These are phyloP conservation scores for Congeria kusceri DNA, from an alignment of 2,888 invertebrate species.

Conservation along the genomic window DNA sequence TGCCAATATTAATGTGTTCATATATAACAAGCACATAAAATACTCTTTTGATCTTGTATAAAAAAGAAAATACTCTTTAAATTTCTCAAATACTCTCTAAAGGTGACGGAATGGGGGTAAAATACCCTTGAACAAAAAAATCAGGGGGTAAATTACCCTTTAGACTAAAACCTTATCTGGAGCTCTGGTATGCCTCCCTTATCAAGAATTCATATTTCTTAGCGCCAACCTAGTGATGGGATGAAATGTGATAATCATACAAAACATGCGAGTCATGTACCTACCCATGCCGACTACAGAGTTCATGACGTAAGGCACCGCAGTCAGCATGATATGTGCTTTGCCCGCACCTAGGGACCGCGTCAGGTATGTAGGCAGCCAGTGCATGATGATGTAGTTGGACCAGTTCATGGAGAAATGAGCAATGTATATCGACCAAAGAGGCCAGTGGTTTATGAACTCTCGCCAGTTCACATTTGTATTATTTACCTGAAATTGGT, in stretches of 20 bases:
- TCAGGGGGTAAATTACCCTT: too few species aligned
- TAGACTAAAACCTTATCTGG: too few species aligned
- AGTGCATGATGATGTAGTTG: constrained; percentile 92
- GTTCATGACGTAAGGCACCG: constrained; percentile 91
- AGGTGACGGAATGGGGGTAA: too few species aligned
- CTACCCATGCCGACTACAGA: constrained; percentile 90
- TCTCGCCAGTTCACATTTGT: constrained; percentile 89
- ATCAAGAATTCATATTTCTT: too few species aligned
- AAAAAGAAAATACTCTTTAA: too few species aligned
- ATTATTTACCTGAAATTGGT: constrained; percentile 87
- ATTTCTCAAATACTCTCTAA: too few species aligned
- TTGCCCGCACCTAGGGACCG: constrained; percentile 89
- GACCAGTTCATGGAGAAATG: constrained; percentile 94
- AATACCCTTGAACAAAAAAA: too few species aligned
- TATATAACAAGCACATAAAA: too few species aligned
- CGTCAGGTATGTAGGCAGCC: constrained; percentile 91
- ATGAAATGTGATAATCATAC: too few species aligned
- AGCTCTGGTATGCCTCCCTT: too few species aligned
- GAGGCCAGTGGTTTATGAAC: constrained; percentile 89
- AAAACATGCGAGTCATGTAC: constrained; percentile 68
- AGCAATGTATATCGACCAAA: constrained; percentile 91
- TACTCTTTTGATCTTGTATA: too few species aligned
- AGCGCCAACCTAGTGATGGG: neutral
- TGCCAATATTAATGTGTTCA: too few species aligned
- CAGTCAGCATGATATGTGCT: constrained; percentile 90